Percentiles rank a stretch among this genome's conserved stretches.
phyloP scores from a whole-genome alignment of 2,113 vertebrate species.

The Leptodactylus fuscus region DNA sequence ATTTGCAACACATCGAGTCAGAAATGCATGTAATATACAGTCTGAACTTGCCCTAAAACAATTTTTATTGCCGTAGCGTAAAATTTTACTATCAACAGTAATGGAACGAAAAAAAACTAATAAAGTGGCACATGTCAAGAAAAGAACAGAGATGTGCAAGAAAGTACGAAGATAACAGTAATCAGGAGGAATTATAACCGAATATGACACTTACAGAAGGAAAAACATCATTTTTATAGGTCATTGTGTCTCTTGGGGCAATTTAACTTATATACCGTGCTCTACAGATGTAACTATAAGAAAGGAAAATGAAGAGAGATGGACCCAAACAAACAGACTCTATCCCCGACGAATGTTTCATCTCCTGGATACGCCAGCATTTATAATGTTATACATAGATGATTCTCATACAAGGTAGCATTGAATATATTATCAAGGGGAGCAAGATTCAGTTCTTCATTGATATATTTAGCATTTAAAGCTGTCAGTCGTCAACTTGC shows the following conservation, averaged over 20 bases:
- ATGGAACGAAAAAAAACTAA: neutral
- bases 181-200: neutral
- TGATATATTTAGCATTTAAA: slow-evolving; percentile 39
- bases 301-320: slow-evolving; percentile 8
- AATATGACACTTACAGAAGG: slow-evolving; percentile 34
- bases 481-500: slow-evolving; percentile 31
- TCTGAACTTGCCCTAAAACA: neutral
- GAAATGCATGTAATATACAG: neutral
- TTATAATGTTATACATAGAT: slow-evolving; percentile 42
- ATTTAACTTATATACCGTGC: neutral
- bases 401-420: neutral
- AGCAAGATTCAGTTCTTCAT: neutral
- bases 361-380: neutral
- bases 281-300: slow-evolving; percentile 14
- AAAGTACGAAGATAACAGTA: slow-evolving; percentile 15
- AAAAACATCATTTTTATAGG: slow-evolving; percentile 13
- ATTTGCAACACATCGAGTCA: neutral
- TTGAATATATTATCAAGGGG: slow-evolving; percentile 33
- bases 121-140: neutral
- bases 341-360: neutral
- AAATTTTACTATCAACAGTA: neutral
- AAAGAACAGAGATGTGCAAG: neutral
- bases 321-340: neutral
- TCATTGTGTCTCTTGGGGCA: neutral
- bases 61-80: neutral